A percentile compares a stretch with the other conserved stretches of the same genome.
Evolutionary conservation across 2,888 invertebrate species (phyloP).

Genomic region (Rapana venosa): DNA sequence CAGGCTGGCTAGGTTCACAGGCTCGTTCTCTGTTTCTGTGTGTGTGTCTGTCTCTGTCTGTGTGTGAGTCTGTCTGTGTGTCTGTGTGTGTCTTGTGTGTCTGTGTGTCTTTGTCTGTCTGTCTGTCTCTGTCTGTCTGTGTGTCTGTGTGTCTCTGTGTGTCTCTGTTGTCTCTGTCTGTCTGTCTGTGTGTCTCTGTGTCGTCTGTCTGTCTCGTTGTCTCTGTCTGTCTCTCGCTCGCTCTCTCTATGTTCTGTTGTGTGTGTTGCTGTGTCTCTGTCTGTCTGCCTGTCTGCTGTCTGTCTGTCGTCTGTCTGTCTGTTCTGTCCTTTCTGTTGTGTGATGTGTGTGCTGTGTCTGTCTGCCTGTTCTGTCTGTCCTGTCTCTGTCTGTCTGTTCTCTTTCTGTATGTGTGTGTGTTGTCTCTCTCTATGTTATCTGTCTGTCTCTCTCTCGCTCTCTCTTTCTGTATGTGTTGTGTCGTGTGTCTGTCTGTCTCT

Average conservation of each 20-base stretch:
- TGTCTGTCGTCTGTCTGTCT: neutral
- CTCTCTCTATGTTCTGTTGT: neutral
- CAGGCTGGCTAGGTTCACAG: neutral
- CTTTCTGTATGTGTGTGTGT: constrained; percentile 2
- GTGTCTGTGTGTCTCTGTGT: neutral
- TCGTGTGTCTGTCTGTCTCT: neutral
- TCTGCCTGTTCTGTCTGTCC: neutral
- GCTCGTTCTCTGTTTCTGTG: neutral
- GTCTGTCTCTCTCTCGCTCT: neutral
- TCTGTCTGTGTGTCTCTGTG: neutral
- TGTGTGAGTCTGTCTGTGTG: neutral
- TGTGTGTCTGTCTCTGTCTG: neutral
- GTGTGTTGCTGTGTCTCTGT: neutral
- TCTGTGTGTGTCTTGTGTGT: neutral
- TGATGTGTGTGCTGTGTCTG: neutral
- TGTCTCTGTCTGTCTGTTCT: neutral
- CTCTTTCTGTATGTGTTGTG: neutral
- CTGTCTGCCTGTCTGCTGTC: neutral
- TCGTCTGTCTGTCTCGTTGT: neutral
- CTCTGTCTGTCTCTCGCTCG: neutral
- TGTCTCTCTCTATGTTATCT: neutral
- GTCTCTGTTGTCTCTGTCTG: neutral
- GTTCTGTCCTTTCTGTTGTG: neutral
- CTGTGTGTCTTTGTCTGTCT: neutral
- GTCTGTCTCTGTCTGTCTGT: neutral